Evolutionary conservation across 2,113 vertebrate species (phyloP).

Genomic region (Cavia porcellus): DNA sequence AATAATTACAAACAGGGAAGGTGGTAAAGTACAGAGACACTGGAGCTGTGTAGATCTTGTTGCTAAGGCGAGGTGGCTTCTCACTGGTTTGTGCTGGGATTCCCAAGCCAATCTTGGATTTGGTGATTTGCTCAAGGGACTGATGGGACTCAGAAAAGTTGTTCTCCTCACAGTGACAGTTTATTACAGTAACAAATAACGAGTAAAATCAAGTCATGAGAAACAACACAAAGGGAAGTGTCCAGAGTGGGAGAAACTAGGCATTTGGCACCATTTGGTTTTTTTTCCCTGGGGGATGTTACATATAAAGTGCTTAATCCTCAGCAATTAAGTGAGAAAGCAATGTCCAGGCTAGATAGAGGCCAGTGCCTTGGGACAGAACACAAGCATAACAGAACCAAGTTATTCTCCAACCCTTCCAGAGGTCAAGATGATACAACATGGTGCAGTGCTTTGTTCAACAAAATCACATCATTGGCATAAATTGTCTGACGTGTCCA

Average conservation of each 20-base stretch:
- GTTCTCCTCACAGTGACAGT: neutral
- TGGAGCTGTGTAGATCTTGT: neutral
- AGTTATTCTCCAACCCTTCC: neutral
- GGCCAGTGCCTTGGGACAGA: neutral
- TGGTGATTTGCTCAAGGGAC: neutral
- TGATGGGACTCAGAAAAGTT: neutral
- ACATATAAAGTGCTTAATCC: neutral
- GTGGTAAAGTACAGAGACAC: neutral
- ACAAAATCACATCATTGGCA: neutral
- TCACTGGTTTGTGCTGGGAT: neutral
- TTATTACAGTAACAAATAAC: neutral
- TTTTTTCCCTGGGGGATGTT: too few relatives aligned
- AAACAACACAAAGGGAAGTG: neutral
- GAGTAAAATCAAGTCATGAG: neutral
- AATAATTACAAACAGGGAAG: neutral
- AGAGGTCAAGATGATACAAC: neutral
- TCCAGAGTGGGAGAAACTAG: neutral
- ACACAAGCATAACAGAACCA: neutral
- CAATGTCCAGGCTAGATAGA: neutral
- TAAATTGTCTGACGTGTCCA: neutral
- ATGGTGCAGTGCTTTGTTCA: neutral
- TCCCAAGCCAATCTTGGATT: neutral
- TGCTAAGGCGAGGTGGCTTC: neutral
- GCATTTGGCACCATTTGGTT: neutral
- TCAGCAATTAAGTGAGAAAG: neutral